Evolutionary conservation across 2,797 vertebrate genomes (phyloP), one percentile per base, ranked within the genome.

Genomic region (Naso thynnoides): DNA sequence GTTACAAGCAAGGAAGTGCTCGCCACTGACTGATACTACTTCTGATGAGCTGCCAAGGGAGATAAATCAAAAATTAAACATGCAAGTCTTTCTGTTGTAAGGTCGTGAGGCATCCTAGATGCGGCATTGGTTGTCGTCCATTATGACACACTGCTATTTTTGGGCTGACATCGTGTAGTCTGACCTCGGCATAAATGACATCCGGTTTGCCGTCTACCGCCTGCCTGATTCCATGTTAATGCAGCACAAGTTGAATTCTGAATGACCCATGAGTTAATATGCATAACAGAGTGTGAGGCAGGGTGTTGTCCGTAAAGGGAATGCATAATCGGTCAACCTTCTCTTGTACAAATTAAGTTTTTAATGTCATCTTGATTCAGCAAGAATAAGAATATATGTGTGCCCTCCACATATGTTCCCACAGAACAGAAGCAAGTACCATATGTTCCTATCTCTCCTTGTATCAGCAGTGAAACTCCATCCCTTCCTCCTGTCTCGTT

Each of bases 401-500:
- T 58, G 73, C 23, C 48, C 19, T 79, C 57, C 38, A 33, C 49
- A 45, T 49, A 70, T 68, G 76, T 86, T 88, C 77, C 73, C 81
- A 80, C 68, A 75, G 62, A 81, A 78, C 73, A 83, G 80, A 72
- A 61, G 73, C 73, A 45, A 82, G 82, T 33, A 61, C 69, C 66
- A 73, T 29, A 78, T 79, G 76, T 81, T 85, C 82, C 67, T 86
- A 83, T 89, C 82, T 85, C 78, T 78, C 61, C 84, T 82, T 79
- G 83, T 82, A 88, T 92, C 88, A 78, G 88, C 86, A 83, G 73
- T 81, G 85, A 84, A 88, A 90, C 82, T 66, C 78, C 84, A 90
- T 88, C 87, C 78, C 70, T 92, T 91, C 86, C 88, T 87, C 56
- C 77, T 82, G 82, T 88, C 88, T 91, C 60, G 48, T 90, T 93